Percentiles rank a stretch among this genome's conserved stretches.
phyloP scores from a whole-genome alignment of 2,888 invertebrate genomes.

The Cyaniris semiargus region DNA sequence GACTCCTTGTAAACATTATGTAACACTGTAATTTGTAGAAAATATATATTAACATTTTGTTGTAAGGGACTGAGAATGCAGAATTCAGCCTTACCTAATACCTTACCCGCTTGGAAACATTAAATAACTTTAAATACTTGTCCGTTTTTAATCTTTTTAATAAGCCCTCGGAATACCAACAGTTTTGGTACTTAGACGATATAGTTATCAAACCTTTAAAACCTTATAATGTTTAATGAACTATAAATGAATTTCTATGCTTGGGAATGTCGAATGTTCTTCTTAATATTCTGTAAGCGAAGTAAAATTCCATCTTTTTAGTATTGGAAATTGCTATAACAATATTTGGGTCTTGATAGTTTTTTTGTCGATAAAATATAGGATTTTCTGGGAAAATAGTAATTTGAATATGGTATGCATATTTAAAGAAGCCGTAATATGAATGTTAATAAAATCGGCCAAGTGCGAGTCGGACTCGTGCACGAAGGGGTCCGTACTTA shows the following conservation, averaged over 20 bases:
- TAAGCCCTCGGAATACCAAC: too few species aligned
- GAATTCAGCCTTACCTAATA: too few species aligned
- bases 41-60: too few species aligned
- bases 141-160: too few species aligned
- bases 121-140: too few species aligned
- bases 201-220: too few species aligned
- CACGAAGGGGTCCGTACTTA: too few species aligned
- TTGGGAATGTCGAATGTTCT: neutral
- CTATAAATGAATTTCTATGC: neutral
- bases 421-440: neutral
- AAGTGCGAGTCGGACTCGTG: too few species aligned
- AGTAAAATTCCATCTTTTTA: neutral
- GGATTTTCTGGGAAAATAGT: neutral
- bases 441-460: neutral
- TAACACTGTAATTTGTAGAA: too few species aligned
- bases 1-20: neutral
- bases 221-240: neutral
- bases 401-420: neutral
- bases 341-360: neutral
- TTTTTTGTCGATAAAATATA: neutral
- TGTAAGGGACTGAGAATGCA: too few species aligned
- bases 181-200: too few species aligned
- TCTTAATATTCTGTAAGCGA: conserved; percentile 4
- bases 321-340: neutral
- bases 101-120: too few species aligned